Conservation (phyloP, 2,888 invertebrate genomes). For the Girardia tigrina region DNA sequence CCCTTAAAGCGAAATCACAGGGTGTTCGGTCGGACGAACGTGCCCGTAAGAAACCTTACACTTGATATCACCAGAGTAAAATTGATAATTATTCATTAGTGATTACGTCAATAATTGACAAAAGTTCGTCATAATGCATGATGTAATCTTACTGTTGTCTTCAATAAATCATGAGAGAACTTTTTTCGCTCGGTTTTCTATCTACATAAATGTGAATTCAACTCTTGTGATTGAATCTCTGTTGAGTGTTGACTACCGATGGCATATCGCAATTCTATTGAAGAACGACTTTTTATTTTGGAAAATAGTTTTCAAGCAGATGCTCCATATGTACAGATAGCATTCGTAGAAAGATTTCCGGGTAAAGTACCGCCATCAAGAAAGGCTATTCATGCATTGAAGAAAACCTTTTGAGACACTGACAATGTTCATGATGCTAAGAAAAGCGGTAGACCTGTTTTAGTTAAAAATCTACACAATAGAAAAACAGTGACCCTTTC, state of each 20-base stretch:
- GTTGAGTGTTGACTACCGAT: constrained; percentile 24
- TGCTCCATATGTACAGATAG: constrained; percentile 21
- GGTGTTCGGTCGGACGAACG: no score
- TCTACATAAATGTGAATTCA: neutral
- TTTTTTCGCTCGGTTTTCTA: neutral
- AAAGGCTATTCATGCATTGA: constrained; percentile 29
- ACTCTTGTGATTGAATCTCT: constrained; percentile 3
- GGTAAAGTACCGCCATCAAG: constrained; percentile 31
- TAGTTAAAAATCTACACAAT: constrained; percentile 25
- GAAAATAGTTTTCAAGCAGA: constrained; percentile 30
- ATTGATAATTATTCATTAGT: neutral
- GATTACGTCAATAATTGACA: neutral
- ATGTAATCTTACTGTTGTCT: no score
- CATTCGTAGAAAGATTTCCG: constrained; percentile 29
- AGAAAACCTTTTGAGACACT: constrained; percentile 28
- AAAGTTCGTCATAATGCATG: no score
- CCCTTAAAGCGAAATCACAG: no score
- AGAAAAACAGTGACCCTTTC: constrained; percentile 21
- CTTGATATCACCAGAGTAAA: neutral
- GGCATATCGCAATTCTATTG: constrained; percentile 31
- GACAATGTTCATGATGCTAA: constrained; percentile 33
- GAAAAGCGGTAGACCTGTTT: neutral
- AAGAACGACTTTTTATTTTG: constrained; percentile 28
- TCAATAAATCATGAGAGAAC: neutral
- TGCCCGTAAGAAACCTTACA: neutral